Percentiles rank a stretch among this genome's conserved stretches.
phyloP scores from a whole-genome alignment of 2,888 invertebrate species.

The Agrotis segetum region DNA sequence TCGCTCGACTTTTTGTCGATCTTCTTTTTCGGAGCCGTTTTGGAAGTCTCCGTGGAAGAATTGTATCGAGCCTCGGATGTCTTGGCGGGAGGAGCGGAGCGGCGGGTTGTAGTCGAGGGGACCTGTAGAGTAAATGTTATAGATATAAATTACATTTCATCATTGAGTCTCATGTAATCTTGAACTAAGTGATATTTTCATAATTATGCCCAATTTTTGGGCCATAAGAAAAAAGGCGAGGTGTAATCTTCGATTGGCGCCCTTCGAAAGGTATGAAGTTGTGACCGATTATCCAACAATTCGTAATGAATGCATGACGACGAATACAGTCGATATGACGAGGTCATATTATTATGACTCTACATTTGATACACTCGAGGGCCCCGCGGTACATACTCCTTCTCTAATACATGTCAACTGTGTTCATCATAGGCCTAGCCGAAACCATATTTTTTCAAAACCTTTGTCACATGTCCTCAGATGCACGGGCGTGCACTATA shows the following conservation, averaged over 20 bases:
- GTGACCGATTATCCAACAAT: too few relatives aligned
- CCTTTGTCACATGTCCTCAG: too few relatives aligned
- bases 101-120: slow-evolving; percentile 93
- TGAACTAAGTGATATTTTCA: not conserved
- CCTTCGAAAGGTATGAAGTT: too few relatives aligned
- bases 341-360: too few relatives aligned
- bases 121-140: slow-evolving; percentile 69
- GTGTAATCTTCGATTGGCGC: too few relatives aligned
- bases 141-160: not conserved
- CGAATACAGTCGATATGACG: too few relatives aligned
- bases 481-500: not conserved
- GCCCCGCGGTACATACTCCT: not conserved
- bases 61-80: slow-evolving; percentile 93
- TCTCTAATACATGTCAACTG: not conserved
- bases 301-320: too few relatives aligned
- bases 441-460: too few relatives aligned
- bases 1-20: slow-evolving; percentile 88
- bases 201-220: not conserved
- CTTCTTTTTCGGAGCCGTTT: slow-evolving; percentile 80
- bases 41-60: slow-evolving; percentile 92
- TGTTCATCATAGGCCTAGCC: not conserved
- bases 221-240: too few relatives aligned
- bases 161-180: not conserved
- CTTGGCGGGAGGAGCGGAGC: slow-evolving; percentile 94
- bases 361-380: too few relatives aligned